Base-by-base conservation (phyloP, 2,113 vertebrate species). In the Chaenocephalus aceratus region DNA sequence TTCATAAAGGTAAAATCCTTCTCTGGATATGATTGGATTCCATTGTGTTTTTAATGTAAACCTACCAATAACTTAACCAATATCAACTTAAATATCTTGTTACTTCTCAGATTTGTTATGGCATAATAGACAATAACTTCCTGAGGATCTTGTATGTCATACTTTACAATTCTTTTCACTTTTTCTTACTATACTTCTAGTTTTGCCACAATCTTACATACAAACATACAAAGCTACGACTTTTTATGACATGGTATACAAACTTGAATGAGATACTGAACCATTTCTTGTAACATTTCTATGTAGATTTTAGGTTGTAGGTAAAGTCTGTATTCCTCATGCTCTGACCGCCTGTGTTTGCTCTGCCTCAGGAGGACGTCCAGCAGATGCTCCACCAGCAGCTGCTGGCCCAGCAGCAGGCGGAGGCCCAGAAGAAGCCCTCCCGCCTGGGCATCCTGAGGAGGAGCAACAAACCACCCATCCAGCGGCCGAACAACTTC, bases 311-410 rank as follows among this genome's bases (percentile, higher is more conserved):
- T 1, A 15, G 45, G 11, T 12, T 23, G 11, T 8, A 21, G 26
- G 36, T 7, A 41, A 41, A 41, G 36, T 41, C 36, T 41, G 6
- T 59, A 12, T 57, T 46, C 67, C 7, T 41, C 12, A 2, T 63
- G 16, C 14, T 70, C 60, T 75, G 41, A 80, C 2, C 10, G 13
- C 14, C 59, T 16, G 34, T 54, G 0, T 14, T 54, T 23, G 9
- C 72, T 62, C 26, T 21, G 15, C 1, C 26, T 65, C 81, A 97
- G 96, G 96, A 96, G 59, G 96, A 97, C 57, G 76, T 97, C 58
- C 95, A 95, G 89, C 62, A 86, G 44, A 83, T 97, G 67, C 84
- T 97, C 66, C 88, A 93, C 2, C 94, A 96, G 81, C 94, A 91
- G 88, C 70, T 97, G 13, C 73, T 86, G 72, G 86, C 1, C 54